phyloP scores from a whole-genome alignment of 1,140 invertebrate genomes.

The Drosophila kurseongensis region DNA sequence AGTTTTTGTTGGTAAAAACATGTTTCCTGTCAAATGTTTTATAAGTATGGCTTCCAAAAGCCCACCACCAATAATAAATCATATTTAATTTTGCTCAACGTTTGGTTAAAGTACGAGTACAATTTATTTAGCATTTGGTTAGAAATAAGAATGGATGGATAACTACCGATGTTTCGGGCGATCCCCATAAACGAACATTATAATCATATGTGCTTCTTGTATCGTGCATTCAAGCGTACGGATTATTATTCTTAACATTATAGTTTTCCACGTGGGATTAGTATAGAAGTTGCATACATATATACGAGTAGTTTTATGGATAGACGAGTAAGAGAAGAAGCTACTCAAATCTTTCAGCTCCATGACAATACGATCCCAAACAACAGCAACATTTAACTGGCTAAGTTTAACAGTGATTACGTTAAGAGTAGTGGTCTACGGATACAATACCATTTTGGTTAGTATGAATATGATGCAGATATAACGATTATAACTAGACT shows the following conservation, averaged over 20 bases:
- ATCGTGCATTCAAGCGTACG: constrained; percentile 46
- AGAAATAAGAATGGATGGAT: constrained; percentile 21
- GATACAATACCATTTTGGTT: constrained; percentile 9
- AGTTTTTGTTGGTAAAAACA: no score
- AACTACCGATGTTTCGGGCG: constrained; percentile 22
- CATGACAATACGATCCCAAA: constrained; percentile 81
- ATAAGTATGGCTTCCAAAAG: not conserved
- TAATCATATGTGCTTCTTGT: constrained; percentile 76
- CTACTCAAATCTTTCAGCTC: constrained; percentile 56
- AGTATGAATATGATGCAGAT: constrained; percentile 14
- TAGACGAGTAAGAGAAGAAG: constrained; percentile 42
- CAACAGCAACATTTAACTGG: constrained; percentile 84
- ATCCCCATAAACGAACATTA: constrained; percentile 31
- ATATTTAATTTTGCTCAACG: not conserved
- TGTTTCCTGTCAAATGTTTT: not conserved
- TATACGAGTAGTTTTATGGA: constrained; percentile 10
- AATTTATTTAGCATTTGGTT: constrained; percentile 14
- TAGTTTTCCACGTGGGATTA: constrained; percentile 7
- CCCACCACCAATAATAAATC: not conserved
- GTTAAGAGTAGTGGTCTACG: constrained; percentile 4
- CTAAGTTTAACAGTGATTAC: constrained; percentile 40
- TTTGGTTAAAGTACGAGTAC: constrained; percentile 18
- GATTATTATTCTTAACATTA: constrained; percentile 18
- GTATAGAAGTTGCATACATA: constrained; percentile 43
- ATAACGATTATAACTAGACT: constrained; percentile 14